phyloP scores from a whole-genome alignment of 2,888 invertebrate genomes.

The Lamellibrachia columna region DNA sequence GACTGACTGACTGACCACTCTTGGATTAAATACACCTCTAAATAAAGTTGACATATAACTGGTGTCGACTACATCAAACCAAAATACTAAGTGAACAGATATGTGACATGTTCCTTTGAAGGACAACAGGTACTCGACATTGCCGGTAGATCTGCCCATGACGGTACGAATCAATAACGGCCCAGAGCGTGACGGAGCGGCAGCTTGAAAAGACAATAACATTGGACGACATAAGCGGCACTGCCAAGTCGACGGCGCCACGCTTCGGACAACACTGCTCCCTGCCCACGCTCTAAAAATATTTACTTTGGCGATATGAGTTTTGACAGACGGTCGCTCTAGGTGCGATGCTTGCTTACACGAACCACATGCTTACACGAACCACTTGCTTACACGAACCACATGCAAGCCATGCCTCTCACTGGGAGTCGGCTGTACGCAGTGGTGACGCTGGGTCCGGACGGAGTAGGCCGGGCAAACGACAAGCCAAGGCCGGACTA shows the following conservation, averaged over 20 bases:
- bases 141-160: not conserved
- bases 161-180: not conserved
- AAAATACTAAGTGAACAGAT: not conserved
- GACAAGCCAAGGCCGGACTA: not conserved
- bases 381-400: not conserved
- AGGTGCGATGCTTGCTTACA: not conserved
- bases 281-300: not conserved
- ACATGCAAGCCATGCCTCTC: not conserved
- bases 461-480: not conserved
- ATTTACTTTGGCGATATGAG: conserved; percentile 9
- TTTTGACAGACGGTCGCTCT: not conserved
- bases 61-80: too few relatives aligned
- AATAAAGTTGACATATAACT: too few relatives aligned
- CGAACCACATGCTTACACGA: not conserved
- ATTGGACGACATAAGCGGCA: not conserved
- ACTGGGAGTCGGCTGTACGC: not conserved
- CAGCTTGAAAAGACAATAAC: not conserved
- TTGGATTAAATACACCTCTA: too few relatives aligned
- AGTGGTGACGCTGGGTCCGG: not conserved
- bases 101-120: not conserved
- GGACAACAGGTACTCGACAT: not conserved
- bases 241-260: not conserved
- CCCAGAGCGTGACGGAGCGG: not conserved
- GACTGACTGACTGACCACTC: conserved; percentile 31
- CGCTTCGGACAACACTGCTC: not conserved